Evolutionary conservation across 92 coral and sea anemone species (phyloP).

Genomic region (Siderastrea radians): DNA sequence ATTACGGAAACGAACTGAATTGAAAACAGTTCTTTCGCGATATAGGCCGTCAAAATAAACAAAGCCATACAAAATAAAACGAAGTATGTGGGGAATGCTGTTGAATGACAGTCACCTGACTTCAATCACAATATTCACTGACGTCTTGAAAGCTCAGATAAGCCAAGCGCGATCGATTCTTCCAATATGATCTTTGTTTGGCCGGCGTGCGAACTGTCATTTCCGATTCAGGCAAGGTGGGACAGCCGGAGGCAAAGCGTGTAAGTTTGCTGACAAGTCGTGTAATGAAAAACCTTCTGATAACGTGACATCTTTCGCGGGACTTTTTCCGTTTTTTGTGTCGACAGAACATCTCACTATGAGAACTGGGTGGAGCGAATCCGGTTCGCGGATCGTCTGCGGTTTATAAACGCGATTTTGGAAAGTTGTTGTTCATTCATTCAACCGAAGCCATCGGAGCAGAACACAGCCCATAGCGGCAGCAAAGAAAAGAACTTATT

Average conservation of each 20-base stretch:
- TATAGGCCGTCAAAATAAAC: conserved; percentile 30
- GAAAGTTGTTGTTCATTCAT: conserved; percentile 1
- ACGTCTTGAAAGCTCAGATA: conserved; percentile 9
- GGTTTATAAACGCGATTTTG: conserved; percentile 8
- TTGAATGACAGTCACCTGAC: conserved; percentile 31
- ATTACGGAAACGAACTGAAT: conserved; percentile 25
- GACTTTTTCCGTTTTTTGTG: conserved; percentile 22
- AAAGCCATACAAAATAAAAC: neutral
- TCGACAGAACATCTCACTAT: neutral
- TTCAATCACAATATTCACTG: neutral
- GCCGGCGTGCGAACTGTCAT: conserved; percentile 19
- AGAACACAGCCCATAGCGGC: neutral
- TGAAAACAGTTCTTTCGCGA: conserved; percentile 17
- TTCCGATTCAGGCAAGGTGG: conserved; percentile 18
- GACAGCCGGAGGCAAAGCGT: conserved; percentile 1
- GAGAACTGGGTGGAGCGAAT: conserved; percentile 15
- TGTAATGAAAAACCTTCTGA: neutral
- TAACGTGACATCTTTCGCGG: conserved; percentile 13
- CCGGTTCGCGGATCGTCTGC: conserved; percentile 40
- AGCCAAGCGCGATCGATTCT: neutral
- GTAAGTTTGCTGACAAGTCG: conserved; percentile 13
- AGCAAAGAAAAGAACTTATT: neutral
- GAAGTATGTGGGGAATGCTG: conserved; percentile 1
- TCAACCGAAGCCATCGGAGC: conserved; percentile 17
- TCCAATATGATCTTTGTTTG: neutral